Conservation (phyloP, 2,888 invertebrate species). For the Caenorhabditis plicata region DNA sequence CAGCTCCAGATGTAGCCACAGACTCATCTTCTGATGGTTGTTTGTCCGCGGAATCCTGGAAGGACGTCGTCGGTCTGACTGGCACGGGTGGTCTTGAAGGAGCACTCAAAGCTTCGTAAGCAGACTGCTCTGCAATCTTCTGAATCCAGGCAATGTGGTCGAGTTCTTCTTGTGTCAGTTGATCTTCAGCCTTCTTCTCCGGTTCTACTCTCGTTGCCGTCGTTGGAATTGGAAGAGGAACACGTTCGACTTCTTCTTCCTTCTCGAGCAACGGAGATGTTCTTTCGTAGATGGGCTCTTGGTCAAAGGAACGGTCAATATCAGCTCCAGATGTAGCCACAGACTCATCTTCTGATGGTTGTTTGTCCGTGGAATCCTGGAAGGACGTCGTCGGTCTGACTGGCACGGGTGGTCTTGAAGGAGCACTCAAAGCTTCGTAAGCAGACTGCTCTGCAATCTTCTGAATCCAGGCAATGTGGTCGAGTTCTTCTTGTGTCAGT, state of each 20-base stretch:
- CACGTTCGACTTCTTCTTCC: background rate
- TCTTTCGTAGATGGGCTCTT: background rate
- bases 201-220: conserved; percentile 3
- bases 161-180: background rate
- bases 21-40: background rate
- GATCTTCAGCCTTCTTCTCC: background rate
- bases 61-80: background rate
- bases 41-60: background rate
- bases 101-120: conserved; percentile 3
- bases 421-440: background rate
- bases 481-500: background rate
- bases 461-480: background rate
- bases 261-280: background rate
- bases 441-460: background rate
- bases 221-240: background rate
- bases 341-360: background rate
- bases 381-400: background rate
- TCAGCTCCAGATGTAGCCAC: background rate
- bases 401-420: background rate
- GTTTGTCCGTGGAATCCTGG: background rate
- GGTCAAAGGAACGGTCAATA: background rate
- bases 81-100: background rate
- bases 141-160: background rate
- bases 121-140: conserved; percentile 6
- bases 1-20: conserved; percentile 11